A percentile compares a stretch with the other conserved stretches of the same genome.
Evolutionary conservation across 2,113 vertebrate genomes (phyloP).

Genomic region (Halichoerus grypus): DNA sequence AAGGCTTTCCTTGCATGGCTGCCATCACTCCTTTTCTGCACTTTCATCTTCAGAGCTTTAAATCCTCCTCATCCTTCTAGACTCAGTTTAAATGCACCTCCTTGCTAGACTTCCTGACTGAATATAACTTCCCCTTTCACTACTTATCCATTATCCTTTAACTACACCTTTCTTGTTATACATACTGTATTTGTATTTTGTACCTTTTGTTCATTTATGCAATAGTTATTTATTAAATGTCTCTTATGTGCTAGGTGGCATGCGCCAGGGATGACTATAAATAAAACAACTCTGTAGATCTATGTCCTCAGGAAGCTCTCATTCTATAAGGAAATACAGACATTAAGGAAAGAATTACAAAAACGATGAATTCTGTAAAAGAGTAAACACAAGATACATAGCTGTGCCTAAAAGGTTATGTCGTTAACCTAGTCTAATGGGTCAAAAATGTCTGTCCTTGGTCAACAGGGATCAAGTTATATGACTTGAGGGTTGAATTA

Average conservation of each 20-base stretch:
- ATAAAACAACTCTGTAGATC: background rate
- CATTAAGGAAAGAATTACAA: background rate
- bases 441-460: constrained; percentile 45
- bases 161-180: background rate
- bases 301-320: background rate
- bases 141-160: constrained; percentile 18
- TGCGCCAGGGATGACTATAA: constrained; percentile 25
- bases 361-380: background rate
- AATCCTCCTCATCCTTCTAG: constrained; percentile 26
- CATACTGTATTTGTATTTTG: constrained; percentile 35
- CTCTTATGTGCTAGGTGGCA: constrained; percentile 1
- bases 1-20: background rate
- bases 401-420: background rate
- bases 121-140: background rate
- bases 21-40: background rate
- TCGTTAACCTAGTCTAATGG: background rate
- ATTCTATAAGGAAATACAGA: constrained; percentile 15
- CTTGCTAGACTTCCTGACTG: background rate
- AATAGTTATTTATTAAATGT: constrained; percentile 59
- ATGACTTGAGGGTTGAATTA: constrained; percentile 24
- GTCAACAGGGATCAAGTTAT: constrained; percentile 13
- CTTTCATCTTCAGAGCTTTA: background rate
- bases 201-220: constrained; percentile 40
- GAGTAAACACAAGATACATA: background rate
- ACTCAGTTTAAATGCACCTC: background rate